phyloP scores from a whole-genome alignment of 2,888 invertebrate species.

The Xestobium rufovillosum region DNA sequence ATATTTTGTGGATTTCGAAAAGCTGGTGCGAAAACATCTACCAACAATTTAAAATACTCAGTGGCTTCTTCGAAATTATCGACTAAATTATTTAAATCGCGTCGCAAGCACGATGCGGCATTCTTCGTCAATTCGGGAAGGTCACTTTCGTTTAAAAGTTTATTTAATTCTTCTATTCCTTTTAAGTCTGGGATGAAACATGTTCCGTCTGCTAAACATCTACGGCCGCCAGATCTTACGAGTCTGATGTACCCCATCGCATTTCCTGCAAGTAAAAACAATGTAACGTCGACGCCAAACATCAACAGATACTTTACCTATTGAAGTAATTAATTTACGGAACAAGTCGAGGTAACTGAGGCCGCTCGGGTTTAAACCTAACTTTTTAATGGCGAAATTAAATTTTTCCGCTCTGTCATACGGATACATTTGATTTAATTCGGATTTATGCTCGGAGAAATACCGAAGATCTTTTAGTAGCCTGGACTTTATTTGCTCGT shows the following conservation, averaged over 20 bases:
- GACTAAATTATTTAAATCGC: slow-evolving; percentile 68
- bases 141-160: slow-evolving; percentile 52
- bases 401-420: slow-evolving; percentile 92
- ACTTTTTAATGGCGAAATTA: slow-evolving; percentile 79
- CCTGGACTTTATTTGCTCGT: slow-evolving; percentile 94
- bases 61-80: slow-evolving; percentile 82
- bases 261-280: slow-evolving; percentile 52
- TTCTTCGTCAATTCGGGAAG: slow-evolving; percentile 54
- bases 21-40: slow-evolving; percentile 86
- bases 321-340: slow-evolving; percentile 84
- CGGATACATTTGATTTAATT: slow-evolving; percentile 63
- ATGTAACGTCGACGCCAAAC: not conserved
- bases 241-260: slow-evolving; percentile 94
- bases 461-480: slow-evolving; percentile 80
- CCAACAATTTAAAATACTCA: slow-evolving; percentile 74
- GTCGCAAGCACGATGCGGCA: slow-evolving; percentile 66
- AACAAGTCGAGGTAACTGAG: slow-evolving; percentile 90
- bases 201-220: slow-evolving; percentile 86
- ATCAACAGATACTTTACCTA: slow-evolving; percentile 52
- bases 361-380: slow-evolving; percentile 76
- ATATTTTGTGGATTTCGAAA: slow-evolving; percentile 79
- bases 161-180: slow-evolving; percentile 49
- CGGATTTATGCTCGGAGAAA: slow-evolving; percentile 66
- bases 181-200: slow-evolving; percentile 81
- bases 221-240: slow-evolving; percentile 87